Base-by-base conservation (phyloP, 2,113 vertebrate species). In the Alexandromys fortis region DNA sequence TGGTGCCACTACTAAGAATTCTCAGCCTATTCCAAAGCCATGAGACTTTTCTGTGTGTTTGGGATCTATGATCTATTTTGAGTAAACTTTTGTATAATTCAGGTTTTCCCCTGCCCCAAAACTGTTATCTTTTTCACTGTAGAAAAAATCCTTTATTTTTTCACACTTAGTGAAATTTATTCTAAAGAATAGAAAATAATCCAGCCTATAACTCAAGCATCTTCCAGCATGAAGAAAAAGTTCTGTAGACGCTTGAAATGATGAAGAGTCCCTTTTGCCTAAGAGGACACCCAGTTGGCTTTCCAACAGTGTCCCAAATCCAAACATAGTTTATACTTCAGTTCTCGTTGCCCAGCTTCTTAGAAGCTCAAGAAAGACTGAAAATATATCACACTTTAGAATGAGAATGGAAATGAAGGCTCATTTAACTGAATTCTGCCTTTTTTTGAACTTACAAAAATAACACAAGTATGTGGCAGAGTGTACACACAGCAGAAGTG, bases 291-390 rank as follows among this genome's bases (percentile, higher is more conserved):
- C 7, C 21, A 30, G 4, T 68, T 35, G 68, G 58, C 78, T 76
- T 82, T 13, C 30, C 72, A 55, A 11, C 6, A 67, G 38, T 49
- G 28, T 88, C 47, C 42, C 47, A 75, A 90, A 94, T 49, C n/a
- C 19, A 58, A 58, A 65, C 10, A 19, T 45, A 55, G n/a, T 33
- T 78, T 86, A 65, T 47, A 49, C 14, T 30, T 61, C 42, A 2
- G 9, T 49, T 90, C 79, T 67, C 58, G 42, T 94, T 81, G 55
- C 35, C 45, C 14, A n/a, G 49, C 28, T 63, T 55, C 87, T 70
- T 63, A 87, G 91, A 38, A 52, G 35, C 58, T 96, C 92, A 93
- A 63, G 47, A 45, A n/a, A 91, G 68, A 65, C 61, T 63, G 33
- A 70, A 72, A 8, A 30, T 24, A 49, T 58, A 22, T 6, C 73